Conservation (phyloP, 2,113 vertebrate species). For the Zosterops japonicus region DNA sequence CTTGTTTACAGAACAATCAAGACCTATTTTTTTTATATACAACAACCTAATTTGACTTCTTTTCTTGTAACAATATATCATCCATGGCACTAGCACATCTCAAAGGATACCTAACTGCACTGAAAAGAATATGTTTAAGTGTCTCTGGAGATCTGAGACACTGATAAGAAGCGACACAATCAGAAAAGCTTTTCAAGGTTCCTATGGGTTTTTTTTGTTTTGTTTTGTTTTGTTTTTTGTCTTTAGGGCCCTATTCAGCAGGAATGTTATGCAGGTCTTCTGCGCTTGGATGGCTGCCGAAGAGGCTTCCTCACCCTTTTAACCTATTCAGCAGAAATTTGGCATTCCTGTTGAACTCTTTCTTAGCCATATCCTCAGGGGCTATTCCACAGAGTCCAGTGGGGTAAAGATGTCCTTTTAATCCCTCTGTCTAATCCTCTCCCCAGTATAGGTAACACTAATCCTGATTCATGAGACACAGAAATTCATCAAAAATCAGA, state of each 20-base stretch:
- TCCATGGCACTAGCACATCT: conserved; percentile 16
- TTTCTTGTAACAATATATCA: conserved; percentile 24
- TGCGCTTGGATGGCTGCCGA: conserved; percentile 76
- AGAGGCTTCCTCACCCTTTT: conserved; percentile 77
- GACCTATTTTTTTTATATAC: background rate
- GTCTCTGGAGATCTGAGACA: conserved; percentile 17
- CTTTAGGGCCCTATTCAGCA: conserved; percentile 74
- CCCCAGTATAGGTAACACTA: conserved; percentile 39
- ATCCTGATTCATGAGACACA: conserved; percentile 33
- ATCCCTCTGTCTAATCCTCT: conserved; percentile 65
- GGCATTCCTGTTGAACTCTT: conserved; percentile 75
- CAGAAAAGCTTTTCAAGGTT: conserved; percentile 68
- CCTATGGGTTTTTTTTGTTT: conserved; percentile 72
- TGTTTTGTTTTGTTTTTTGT: conserved; percentile 74
- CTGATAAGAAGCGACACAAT: conserved; percentile 47
- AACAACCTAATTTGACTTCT: background rate
- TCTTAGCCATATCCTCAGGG: conserved; percentile 75
- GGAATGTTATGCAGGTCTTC: conserved; percentile 75
- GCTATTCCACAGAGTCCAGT: conserved; percentile 74
- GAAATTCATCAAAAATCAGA: background rate
- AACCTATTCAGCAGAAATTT: conserved; percentile 77
- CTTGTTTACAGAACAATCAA: conserved; percentile 13
- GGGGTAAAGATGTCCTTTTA: conserved; percentile 73
- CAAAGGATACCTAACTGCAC: conserved; percentile 50
- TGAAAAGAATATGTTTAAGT: conserved; percentile 32